Base-by-base conservation (phyloP, 2,113 vertebrate genomes). In the Ammodytes marinus region DNA sequence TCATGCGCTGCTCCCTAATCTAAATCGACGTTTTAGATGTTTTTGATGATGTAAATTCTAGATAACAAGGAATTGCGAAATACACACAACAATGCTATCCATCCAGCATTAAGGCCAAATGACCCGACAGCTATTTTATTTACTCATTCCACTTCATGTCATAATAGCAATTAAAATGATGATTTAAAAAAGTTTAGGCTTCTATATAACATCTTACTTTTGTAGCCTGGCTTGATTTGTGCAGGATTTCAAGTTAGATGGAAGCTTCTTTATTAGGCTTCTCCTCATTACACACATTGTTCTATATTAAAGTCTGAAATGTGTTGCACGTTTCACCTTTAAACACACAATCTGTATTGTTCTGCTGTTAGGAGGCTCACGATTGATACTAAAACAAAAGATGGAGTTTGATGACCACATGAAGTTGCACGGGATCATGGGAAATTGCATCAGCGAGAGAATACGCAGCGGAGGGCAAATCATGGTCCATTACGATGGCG, bases 41-140 rank as follows among this genome's bases (percentile, higher is more conserved):
- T 69, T 27, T 67, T 70, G 49, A 77, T 45, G 11, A 63, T 19
- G 11, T 12, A 35, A 7, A 53, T 74, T 77, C 55, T 57, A 7
- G 46, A 55, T 63, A 58, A 63, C 11, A 71, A 77, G 39, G 53
- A 68, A 58, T 58, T 58, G 54, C 37, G 9, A 46, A 64, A 57
- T 35, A 37, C 19, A 50, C 1, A 0, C 11, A 49, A 67, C 3
- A 42, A 8, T 9, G 42, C 35, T 50, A 13, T 7, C 6, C 19
- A 8, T 50, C 6, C 19, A 8, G 43, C 59, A 43, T 11, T 14
- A 4, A 19, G 13, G 15, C 2, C 14, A 14, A 50, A 19, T 14
- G 46, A 4, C 39, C 15, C 39, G 4, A 54, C 7, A 54, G 40
- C 17, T 8, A 39, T 47, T 19, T 13, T 8, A 46, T 42, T 46